Evolutionary conservation across 2,888 invertebrate species (phyloP).

Genomic region (Drosophila vallismaia): DNA sequence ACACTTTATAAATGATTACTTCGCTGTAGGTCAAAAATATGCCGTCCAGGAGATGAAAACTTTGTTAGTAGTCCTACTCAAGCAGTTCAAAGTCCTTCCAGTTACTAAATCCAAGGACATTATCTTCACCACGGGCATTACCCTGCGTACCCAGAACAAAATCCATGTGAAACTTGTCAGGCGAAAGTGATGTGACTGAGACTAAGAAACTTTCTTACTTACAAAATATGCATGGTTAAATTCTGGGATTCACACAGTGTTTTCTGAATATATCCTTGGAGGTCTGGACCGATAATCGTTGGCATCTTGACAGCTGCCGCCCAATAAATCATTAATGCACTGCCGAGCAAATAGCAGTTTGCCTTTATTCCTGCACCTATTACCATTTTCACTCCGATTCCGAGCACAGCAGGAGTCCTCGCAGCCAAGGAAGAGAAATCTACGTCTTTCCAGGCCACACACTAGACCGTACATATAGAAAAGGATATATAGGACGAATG

Average conservation of each 20-base stretch:
- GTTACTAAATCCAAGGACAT: conserved; percentile 47
- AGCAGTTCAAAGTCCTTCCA: conserved; percentile 62
- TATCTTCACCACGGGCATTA: conserved; percentile 48
- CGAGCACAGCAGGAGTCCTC: conserved; percentile 21
- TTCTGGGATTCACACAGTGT: not conserved
- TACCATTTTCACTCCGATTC: conserved; percentile 21
- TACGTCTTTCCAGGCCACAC: conserved; percentile 56
- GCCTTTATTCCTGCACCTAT: conserved; percentile 17
- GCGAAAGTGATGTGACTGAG: conserved; percentile 28
- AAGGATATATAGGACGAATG: conserved; percentile 34
- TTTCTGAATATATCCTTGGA: not conserved
- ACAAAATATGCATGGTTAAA: not conserved
- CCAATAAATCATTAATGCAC: conserved; percentile 76
- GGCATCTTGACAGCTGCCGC: conserved; percentile 44
- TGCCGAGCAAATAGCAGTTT: conserved; percentile 62
- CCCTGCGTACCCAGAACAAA: conserved; percentile 45
- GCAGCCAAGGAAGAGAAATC: conserved; percentile 38
- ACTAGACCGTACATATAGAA: conserved; percentile 1
- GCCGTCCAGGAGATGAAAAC: conserved; percentile 78
- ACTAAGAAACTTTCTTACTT: conserved; percentile 5
- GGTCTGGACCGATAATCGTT: conserved; percentile 42
- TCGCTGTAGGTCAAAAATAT: conserved; percentile 68
- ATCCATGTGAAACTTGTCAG: conserved; percentile 57
- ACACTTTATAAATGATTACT: not conserved
- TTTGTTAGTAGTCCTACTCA: conserved; percentile 63